Evolutionary conservation across 2,797 vertebrate genomes (phyloP).

Genomic region (Picus viridis): DNA sequence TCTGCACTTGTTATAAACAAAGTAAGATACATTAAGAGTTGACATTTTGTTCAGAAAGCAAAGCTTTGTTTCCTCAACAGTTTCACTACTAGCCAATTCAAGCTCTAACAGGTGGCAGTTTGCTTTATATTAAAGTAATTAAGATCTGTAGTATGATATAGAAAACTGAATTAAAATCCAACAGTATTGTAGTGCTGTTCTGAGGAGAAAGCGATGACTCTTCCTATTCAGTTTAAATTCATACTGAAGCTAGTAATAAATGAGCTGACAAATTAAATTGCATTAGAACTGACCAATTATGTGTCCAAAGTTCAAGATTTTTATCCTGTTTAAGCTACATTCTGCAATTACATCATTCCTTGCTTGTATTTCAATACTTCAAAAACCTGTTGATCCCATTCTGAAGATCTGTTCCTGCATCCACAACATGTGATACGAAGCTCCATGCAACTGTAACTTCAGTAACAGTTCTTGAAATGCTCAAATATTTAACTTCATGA

Average conservation of each 20-base stretch:
- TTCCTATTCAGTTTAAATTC: not conserved
- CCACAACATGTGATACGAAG: not conserved
- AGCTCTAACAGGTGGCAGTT: not conserved
- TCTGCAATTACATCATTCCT: not conserved
- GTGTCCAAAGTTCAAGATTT: not conserved
- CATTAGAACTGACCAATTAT: not conserved
- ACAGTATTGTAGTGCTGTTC: not conserved
- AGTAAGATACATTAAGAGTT: not conserved
- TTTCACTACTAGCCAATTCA: not conserved
- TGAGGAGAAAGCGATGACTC: not conserved
- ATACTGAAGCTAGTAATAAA: not conserved
- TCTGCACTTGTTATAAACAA: not conserved
- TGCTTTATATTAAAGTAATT: not conserved
- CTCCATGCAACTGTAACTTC: not conserved
- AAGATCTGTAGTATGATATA: not conserved
- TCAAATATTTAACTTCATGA: not conserved
- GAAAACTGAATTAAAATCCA: conserved; percentile 14
- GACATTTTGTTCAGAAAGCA: not conserved
- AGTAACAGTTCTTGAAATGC: not conserved
- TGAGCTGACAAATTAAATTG: not conserved
- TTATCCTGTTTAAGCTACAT: not conserved
- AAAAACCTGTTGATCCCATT: not conserved
- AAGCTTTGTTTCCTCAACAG: not conserved
- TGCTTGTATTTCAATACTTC: not conserved
- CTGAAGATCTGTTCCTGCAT: not conserved